Conservation (phyloP, 2,113 vertebrate genomes). For the Eidolon helvum region DNA sequence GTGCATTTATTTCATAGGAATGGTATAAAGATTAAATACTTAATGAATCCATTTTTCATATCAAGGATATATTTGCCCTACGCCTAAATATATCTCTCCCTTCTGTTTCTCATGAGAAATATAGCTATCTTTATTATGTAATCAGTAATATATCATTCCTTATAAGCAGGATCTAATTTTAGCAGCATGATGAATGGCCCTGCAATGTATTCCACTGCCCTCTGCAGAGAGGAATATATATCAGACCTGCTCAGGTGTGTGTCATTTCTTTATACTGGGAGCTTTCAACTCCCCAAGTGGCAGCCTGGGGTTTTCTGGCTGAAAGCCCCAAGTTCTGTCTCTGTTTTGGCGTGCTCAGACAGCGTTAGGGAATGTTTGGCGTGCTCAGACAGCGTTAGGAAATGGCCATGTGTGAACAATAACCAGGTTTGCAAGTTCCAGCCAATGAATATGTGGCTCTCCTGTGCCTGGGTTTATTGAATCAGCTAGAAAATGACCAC, state of each 20-base stretch:
- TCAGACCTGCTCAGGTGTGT: slow-evolving; percentile 76
- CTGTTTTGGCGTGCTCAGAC: neutral
- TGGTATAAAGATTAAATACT: slow-evolving; percentile 80
- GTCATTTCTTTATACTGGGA: slow-evolving; percentile 15
- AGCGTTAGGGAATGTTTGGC: neutral
- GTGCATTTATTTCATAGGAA: slow-evolving; percentile 77
- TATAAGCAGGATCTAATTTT: slow-evolving; percentile 80
- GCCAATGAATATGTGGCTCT: neutral
- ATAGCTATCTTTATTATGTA: slow-evolving; percentile 81
- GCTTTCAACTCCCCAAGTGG: neutral
- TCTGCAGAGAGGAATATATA: slow-evolving; percentile 63
- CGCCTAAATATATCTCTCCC: slow-evolving; percentile 73
- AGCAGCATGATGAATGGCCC: slow-evolving; percentile 74
- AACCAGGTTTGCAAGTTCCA: neutral
- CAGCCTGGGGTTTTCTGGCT: slow-evolving; percentile 15
- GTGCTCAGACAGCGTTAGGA: neutral
- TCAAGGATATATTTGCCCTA: slow-evolving; percentile 71
- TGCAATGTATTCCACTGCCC: slow-evolving; percentile 47
- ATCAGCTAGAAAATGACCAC: neutral
- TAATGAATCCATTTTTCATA: slow-evolving; percentile 81
- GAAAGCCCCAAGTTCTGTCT: neutral
- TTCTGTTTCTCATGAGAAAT: slow-evolving; percentile 79
- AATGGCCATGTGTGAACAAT: neutral
- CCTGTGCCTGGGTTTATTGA: neutral
- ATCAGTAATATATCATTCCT: slow-evolving; percentile 79